Evolutionary conservation across 2,113 vertebrate genomes (phyloP).

Genomic region (Zootoca vivipara): DNA sequence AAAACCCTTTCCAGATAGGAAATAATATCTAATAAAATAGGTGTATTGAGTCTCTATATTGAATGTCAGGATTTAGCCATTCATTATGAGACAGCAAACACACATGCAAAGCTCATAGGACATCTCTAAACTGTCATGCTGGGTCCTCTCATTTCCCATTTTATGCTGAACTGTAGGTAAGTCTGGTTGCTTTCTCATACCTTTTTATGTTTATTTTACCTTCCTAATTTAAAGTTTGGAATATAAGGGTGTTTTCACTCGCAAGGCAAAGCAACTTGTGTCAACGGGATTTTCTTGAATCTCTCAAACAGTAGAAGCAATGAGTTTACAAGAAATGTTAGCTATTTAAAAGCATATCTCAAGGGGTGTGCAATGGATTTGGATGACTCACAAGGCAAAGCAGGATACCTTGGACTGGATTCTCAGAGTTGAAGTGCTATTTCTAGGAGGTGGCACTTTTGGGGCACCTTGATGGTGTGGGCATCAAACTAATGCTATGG

Average conservation of each 20-base stretch:
- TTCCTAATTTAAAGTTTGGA: background rate
- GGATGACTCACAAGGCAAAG: too few relatives aligned
- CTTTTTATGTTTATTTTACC: background rate
- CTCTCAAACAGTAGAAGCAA: background rate
- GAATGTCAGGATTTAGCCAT: background rate
- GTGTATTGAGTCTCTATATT: fast-evolving
- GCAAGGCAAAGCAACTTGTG: background rate
- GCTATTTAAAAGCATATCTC: background rate
- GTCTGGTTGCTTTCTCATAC: background rate
- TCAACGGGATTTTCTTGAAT: background rate
- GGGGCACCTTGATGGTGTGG: too few relatives aligned
- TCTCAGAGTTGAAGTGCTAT: too few relatives aligned
- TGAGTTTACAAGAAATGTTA: background rate
- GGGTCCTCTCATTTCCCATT: background rate
- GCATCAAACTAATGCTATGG: too few relatives aligned
- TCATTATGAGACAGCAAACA: background rate
- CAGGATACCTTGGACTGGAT: too few relatives aligned
- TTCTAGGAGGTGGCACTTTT: too few relatives aligned
- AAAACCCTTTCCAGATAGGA: background rate
- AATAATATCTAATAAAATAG: background rate
- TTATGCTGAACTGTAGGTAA: background rate
- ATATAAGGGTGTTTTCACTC: background rate
- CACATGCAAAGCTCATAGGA: background rate
- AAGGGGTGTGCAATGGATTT: background rate
- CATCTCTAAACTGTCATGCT: background rate